Conservation (phyloP, 2,888 invertebrate species). For the Antitype chi region DNA sequence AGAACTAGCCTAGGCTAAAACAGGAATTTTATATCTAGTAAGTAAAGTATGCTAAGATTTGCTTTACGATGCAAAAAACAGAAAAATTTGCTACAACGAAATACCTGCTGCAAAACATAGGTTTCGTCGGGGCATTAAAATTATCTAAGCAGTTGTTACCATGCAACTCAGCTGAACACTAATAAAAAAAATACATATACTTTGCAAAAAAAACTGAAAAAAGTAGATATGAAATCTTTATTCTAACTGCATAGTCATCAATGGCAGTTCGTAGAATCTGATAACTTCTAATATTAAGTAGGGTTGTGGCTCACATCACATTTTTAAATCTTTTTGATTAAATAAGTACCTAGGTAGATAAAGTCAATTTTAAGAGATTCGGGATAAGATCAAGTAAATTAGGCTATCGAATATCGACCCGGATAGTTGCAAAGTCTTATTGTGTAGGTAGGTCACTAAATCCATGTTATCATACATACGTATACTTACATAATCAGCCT, state of each 20-base stretch:
- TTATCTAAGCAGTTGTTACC: constrained; percentile 4
- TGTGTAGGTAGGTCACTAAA: not conserved
- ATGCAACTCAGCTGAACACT: not conserved
- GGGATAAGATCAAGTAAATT: not conserved
- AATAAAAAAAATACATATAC: constrained; percentile 25
- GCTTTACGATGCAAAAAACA: not conserved
- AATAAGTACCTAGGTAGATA: not conserved
- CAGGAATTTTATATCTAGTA: no score
- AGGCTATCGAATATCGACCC: not conserved
- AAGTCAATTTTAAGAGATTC: not conserved
- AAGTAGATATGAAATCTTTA: constrained; percentile 47
- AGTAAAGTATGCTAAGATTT: not conserved
- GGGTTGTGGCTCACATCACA: constrained; percentile 37
- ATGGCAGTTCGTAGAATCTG: constrained; percentile 55
- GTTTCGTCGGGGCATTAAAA: constrained; percentile 2
- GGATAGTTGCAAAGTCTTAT: not conserved
- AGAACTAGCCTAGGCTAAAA: no score
- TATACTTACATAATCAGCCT: no score
- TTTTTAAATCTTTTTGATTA: not conserved
- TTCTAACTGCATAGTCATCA: constrained; percentile 55
- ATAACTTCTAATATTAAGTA: constrained; percentile 44
- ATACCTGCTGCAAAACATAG: constrained; percentile 3
- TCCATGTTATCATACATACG: not conserved
- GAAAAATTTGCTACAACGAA: not conserved
- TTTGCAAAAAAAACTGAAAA: constrained; percentile 39